phyloP scores from a whole-genome alignment of 2,797 vertebrate species.

The Channallabes apus region DNA sequence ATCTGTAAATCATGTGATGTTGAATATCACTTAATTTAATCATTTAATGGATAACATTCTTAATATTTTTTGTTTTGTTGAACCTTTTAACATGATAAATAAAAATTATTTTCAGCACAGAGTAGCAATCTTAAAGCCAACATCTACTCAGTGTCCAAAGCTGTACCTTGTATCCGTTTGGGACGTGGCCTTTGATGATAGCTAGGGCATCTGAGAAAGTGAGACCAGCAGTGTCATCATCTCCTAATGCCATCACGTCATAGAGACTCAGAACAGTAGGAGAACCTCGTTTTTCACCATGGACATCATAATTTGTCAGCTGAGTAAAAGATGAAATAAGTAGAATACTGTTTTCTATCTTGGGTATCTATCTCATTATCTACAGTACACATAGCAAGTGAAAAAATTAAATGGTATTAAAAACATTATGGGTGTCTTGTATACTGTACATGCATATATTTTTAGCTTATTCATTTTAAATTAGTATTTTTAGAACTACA shows the following conservation, averaged over 20 bases:
- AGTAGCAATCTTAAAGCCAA: background rate
- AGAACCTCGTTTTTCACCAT: background rate
- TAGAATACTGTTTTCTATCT: too few species aligned
- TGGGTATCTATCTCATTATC: too few species aligned
- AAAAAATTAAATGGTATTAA: too few species aligned
- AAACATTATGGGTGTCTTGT: too few species aligned
- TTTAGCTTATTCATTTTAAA: too few species aligned
- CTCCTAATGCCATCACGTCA: conserved; percentile 5
- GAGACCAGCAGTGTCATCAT: conserved; percentile 21
- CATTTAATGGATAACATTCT: background rate
- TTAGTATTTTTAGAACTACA: too few species aligned
- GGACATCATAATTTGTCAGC: background rate
- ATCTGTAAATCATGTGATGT: background rate
- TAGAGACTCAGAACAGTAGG: conserved; percentile 7
- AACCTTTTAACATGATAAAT: too few species aligned
- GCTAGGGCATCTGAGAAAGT: conserved; percentile 23
- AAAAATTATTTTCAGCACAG: background rate
- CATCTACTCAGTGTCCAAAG: background rate
- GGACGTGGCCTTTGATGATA: conserved; percentile 47
- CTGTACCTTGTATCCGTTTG: conserved; percentile 46
- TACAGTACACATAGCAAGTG: too few species aligned
- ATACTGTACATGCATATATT: too few species aligned
- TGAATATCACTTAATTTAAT: background rate
- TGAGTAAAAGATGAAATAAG: background rate
- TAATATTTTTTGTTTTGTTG: background rate